A percentile compares a stretch with the other conserved stretches of the same genome.
These are phyloP conservation scores for Euplexia lucipara DNA, from an alignment of 2,888 invertebrate genomes.

Conservation along the genomic window DNA sequence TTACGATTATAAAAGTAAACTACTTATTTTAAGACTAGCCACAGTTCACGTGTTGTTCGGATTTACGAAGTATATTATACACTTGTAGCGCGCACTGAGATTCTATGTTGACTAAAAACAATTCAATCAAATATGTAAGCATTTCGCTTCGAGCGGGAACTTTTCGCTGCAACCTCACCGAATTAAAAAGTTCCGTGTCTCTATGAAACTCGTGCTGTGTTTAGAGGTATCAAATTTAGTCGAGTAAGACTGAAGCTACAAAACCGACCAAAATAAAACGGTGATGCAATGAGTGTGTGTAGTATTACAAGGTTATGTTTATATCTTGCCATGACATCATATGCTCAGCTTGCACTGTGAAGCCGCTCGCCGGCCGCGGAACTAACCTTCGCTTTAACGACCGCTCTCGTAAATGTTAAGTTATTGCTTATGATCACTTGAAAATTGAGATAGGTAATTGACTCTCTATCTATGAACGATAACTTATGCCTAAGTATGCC, in stretches of 20 bases:
- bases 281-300: constrained; percentile 76
- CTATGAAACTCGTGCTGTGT: rapidly evolving
- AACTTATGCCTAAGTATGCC: neutral
- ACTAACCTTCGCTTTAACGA: constrained; percentile 57
- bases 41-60: constrained; percentile 44
- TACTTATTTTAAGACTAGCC: constrained; percentile 55
- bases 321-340: constrained; percentile 62
- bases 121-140: constrained; percentile 64
- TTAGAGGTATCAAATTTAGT: constrained; percentile 59
- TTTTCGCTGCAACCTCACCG: constrained; percentile 51
- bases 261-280: constrained; percentile 81
- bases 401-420: constrained; percentile 12
- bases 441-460: neutral
- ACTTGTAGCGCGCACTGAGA: constrained; percentile 46
- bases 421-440: constrained; percentile 10
- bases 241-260: constrained; percentile 51
- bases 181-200: constrained; percentile 23
- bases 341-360: constrained; percentile 17
- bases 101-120: constrained; percentile 64
- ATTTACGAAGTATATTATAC: constrained; percentile 27
- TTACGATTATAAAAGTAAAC: constrained; percentile 38
- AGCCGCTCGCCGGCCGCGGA: constrained; percentile 4
- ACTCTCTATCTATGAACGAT: neutral
- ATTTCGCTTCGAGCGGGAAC: constrained; percentile 72
- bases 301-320: constrained; percentile 75